These are phyloP conservation scores for Parnassius mnemosyne DNA, from an alignment of 2,888 invertebrate species.

Conservation along the genomic window DNA sequence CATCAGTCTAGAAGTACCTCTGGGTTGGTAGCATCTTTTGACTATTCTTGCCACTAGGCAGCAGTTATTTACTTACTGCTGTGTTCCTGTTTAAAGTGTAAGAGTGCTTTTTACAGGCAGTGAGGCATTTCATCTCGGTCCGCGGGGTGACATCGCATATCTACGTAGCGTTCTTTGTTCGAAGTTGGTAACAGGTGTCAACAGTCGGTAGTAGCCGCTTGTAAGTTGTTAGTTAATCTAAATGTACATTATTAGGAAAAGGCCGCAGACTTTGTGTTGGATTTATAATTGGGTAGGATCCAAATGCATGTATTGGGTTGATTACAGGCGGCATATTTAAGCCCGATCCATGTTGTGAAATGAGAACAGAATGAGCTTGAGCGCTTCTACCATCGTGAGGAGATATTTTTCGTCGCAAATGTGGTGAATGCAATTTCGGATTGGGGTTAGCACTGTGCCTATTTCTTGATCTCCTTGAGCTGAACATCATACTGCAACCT, in stretches of 20 bases:
- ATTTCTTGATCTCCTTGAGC: constrained; percentile 96
- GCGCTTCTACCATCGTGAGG: constrained; percentile 96
- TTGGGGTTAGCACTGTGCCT: constrained; percentile 99
- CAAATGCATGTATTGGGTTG: constrained; percentile 87
- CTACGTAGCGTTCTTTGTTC: too few relatives aligned
- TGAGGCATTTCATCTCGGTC: too few relatives aligned
- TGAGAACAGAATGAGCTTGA: constrained; percentile 89
- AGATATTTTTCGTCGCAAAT: constrained; percentile 94
- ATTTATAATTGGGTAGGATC: constrained; percentile 88
- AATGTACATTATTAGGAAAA: constrained; percentile 69
- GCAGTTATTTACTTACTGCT: too few relatives aligned
- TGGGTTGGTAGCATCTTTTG: too few relatives aligned
- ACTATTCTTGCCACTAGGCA: too few relatives aligned
- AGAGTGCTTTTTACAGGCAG: too few relatives aligned
- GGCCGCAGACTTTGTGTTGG: constrained; percentile 84
- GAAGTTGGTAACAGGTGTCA: too few relatives aligned
- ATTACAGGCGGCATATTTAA: constrained; percentile 83
- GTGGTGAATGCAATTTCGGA: constrained; percentile 98
- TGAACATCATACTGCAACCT: constrained; percentile 99
- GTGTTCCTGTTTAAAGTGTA: too few relatives aligned
- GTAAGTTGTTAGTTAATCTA: too few relatives aligned
- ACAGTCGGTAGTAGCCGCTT: too few relatives aligned
- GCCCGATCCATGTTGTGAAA: constrained; percentile 85
- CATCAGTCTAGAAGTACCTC: too few relatives aligned
- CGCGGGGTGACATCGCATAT: too few relatives aligned